Evolutionary conservation across 2,797 vertebrate species (phyloP), one percentile per base, ranked within the genome.

Genomic region (Eulemur albifrons): DNA sequence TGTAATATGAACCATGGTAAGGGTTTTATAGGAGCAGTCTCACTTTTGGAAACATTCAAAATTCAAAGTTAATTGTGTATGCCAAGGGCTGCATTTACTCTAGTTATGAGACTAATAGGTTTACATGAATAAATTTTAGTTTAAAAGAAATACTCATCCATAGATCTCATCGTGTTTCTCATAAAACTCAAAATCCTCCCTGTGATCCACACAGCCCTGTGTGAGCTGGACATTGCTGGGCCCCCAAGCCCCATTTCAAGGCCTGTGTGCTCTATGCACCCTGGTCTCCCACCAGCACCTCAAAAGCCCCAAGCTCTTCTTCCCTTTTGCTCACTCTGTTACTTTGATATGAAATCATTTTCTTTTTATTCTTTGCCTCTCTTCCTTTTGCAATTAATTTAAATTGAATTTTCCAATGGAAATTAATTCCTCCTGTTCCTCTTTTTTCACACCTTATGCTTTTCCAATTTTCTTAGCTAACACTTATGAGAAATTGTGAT

Each of bases 41-140:
- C 35, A 87, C 27, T 80, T 90, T 65, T 80, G n/a, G n/a, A 89
- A 35, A 91, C 1, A 7, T 23, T 92, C 9, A 84, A 83, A 95
- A 70, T 81, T 84, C 5, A 38, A 88, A 67, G 27, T 82, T n/a
- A 14, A 12, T 69, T 40, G 2, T 76, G 4, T 80, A 83, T 38
- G 59, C 23, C 32, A 79, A 88, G 27, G 48, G 14, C 30, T 85
- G 38, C 92, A 91, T 80, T 86, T 81, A 63, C 7, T 52, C 54
- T 48, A 40, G 23, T 76, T 80, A 57, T 3, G 12, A 65, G 15
- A 52, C n/a, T 85, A 77, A n/a, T 25, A 35, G 9, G 7, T 65
- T 91, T 63, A n/a, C 17, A 32, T 57, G 84, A 76, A 65, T 81
- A 76, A 20, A 48, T 72, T 67, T 82, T 52, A 70, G 6, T 76